These are phyloP conservation scores for Scolanthus callimorphus DNA, from an alignment of 92 coral and sea anemone genomes.

Conservation along the genomic window DNA sequence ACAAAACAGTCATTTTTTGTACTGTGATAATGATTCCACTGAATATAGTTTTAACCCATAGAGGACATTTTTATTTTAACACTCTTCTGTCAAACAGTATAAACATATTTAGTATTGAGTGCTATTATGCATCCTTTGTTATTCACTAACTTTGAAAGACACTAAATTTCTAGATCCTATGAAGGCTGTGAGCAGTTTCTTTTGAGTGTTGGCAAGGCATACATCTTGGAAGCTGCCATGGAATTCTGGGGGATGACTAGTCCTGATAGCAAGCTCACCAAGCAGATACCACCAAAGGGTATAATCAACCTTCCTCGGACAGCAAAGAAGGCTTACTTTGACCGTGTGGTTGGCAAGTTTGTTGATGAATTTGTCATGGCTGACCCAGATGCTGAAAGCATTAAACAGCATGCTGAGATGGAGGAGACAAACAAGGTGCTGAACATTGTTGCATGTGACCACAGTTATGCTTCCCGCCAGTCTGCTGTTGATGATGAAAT, in stretches of 20 bases:
- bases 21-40: too few relatives aligned
- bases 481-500: not conserved
- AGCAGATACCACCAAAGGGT: slow-evolving; percentile 22
- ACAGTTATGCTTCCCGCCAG: slow-evolving; percentile 10
- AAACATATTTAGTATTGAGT: too few relatives aligned
- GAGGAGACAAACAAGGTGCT: slow-evolving; percentile 2
- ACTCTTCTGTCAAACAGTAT: too few relatives aligned
- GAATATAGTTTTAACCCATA: too few relatives aligned
- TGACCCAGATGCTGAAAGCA: slow-evolving; percentile 34
- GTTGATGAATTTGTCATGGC: slow-evolving; percentile 46
- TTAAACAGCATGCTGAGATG: slow-evolving; percentile 11
- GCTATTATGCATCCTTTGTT: too few relatives aligned
- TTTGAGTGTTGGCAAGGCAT: slow-evolving; percentile 44
- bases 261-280: too few relatives aligned
- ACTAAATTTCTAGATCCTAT: too few relatives aligned
- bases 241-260: too few relatives aligned
- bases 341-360: slow-evolving; percentile 32
- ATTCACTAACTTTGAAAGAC: too few relatives aligned
- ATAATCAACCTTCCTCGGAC: not conserved
- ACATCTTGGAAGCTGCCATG: slow-evolving; percentile 54
- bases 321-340: slow-evolving; percentile 38
- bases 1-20: too few relatives aligned
- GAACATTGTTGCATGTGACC: slow-evolving; percentile 12
- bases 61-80: too few relatives aligned
- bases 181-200: slow-evolving; percentile 68